A percentile compares a stretch with the other conserved stretches of the same genome.
These are phyloP conservation scores for Melanotaenia nigrans DNA, from an alignment of 2,797 vertebrate species.

Conservation along the genomic window DNA sequence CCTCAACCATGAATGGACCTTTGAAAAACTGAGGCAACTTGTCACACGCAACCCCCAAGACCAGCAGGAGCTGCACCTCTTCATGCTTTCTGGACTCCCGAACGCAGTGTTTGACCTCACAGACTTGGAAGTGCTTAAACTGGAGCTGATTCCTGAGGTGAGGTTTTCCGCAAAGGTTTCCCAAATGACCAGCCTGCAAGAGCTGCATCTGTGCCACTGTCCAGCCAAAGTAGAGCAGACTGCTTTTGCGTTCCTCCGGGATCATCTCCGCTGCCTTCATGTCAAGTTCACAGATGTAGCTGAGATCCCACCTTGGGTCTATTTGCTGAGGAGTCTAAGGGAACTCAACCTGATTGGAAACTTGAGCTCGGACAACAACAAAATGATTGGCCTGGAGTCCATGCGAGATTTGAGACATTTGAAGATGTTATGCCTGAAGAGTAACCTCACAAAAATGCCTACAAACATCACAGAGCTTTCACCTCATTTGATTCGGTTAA, in stretches of 20 bases:
- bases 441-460: slow-evolving; percentile 97
- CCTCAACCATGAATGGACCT: slow-evolving; percentile 97
- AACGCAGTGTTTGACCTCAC: slow-evolving; percentile 96
- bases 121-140: slow-evolving; percentile 92
- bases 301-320: slow-evolving; percentile 96
- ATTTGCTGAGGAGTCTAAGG: slow-evolving; percentile 92
- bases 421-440: slow-evolving; percentile 93
- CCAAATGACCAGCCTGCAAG: slow-evolving; percentile 95
- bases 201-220: slow-evolving; percentile 95
- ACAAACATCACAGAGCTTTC: slow-evolving; percentile 96
- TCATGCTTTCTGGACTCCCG: slow-evolving; percentile 95
- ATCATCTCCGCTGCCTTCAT: slow-evolving; percentile 94
- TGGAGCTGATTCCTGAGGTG: slow-evolving; percentile 96
- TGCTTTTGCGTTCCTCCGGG: slow-evolving; percentile 94
- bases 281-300: slow-evolving; percentile 97
- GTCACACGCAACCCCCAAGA: slow-evolving; percentile 92
- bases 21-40: slow-evolving; percentile 92
- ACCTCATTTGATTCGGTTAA: slow-evolving; percentile 90
- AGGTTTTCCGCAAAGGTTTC: slow-evolving; percentile 95
- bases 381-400: slow-evolving; percentile 97
- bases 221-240: slow-evolving; percentile 96
- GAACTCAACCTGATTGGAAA: slow-evolving; percentile 94
- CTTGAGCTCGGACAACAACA: slow-evolving; percentile 97
- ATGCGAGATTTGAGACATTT: slow-evolving; percentile 93
- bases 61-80: slow-evolving; percentile 93